These are phyloP conservation scores for Chrysomela aeneicollis DNA, from an alignment of 2,888 invertebrate species.

Conservation along the genomic window DNA sequence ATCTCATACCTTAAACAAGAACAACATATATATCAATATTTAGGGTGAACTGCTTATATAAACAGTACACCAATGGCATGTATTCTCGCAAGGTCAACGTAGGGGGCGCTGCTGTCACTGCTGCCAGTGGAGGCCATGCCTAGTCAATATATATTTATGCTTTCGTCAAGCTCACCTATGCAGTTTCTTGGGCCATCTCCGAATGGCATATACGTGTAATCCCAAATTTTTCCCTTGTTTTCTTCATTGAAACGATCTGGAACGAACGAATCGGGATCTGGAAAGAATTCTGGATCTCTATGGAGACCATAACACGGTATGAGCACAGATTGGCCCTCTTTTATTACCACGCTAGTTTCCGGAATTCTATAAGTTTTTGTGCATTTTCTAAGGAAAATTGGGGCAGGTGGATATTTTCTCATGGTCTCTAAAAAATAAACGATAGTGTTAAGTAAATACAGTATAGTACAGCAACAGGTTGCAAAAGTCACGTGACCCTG, in stretches of 20 bases:
- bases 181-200: conserved; percentile 67
- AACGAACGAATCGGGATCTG: conserved; percentile 66
- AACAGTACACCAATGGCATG: too few relatives aligned
- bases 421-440: conserved; percentile 63
- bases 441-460: too few relatives aligned
- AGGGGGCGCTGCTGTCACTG: too few relatives aligned
- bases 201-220: conserved; percentile 65
- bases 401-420: conserved; percentile 68
- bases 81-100: too few relatives aligned
- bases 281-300: conserved; percentile 66
- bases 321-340: conserved; percentile 64
- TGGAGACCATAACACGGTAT: conserved; percentile 68
- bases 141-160: too few relatives aligned
- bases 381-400: conserved; percentile 63
- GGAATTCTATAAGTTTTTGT: conserved; percentile 64
- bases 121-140: too few relatives aligned
- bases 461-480: too few relatives aligned
- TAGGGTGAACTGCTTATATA: too few relatives aligned
- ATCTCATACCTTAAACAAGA: conserved; percentile 63
- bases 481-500: too few relatives aligned
- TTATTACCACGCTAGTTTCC: conserved; percentile 61
- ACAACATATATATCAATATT: too few relatives aligned
- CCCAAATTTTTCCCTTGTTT: conserved; percentile 60
- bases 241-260: conserved; percentile 67
- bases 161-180: conserved; percentile 60